Evolutionary conservation across 2,797 vertebrate genomes (phyloP).

Genomic region (Australoheros facetus): DNA sequence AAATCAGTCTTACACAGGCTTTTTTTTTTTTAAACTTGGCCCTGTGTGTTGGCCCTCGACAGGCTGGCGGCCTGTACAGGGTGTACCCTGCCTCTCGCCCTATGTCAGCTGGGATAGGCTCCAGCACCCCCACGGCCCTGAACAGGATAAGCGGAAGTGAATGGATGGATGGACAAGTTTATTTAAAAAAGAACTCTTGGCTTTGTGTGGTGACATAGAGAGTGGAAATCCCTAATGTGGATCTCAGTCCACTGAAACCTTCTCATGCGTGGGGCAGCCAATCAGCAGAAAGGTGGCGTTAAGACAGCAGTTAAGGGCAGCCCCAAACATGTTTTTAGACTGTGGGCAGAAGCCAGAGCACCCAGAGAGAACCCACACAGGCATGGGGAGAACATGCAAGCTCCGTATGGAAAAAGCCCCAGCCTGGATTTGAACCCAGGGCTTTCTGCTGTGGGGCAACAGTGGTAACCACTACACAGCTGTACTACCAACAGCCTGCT

Average conservation of each 20-base stretch:
- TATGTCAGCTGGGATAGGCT: no score
- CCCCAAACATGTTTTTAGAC: background rate
- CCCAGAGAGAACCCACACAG: background rate
- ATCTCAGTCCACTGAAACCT: background rate
- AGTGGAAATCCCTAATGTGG: background rate
- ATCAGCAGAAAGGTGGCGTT: background rate
- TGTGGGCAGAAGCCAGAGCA: background rate
- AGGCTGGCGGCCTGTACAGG: no score
- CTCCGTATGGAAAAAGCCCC: background rate
- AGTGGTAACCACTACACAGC: no score
- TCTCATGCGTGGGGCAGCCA: background rate
- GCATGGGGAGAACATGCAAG: fast-evolving
- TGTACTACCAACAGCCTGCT: no score
- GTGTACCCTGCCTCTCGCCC: no score
- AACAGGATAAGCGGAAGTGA: no score
- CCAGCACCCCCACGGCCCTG: no score
- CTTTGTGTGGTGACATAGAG: background rate
- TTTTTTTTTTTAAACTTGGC: no score
- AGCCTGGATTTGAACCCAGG: background rate
- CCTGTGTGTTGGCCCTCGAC: no score
- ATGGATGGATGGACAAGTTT: no score
- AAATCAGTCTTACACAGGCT: no score
- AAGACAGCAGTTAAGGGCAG: background rate
- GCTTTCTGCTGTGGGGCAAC: background rate
- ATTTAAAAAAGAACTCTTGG: background rate